Conservation (phyloP, 1,140 invertebrate species). For the Zaprionus capensis region DNA sequence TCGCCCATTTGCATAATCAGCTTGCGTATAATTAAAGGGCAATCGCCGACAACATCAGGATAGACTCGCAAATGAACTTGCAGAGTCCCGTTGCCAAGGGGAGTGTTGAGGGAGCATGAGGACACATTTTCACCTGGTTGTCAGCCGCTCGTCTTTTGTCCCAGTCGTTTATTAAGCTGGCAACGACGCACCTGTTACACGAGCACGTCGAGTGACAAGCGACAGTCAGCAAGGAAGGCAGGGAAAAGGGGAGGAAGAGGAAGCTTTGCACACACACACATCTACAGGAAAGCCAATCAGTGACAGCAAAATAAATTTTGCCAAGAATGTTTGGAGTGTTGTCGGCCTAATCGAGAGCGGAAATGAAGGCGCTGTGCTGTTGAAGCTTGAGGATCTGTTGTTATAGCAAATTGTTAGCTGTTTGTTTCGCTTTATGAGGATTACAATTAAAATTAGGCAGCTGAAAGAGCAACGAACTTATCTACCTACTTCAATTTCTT, state of each 20-base stretch:
- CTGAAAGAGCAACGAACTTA: not conserved
- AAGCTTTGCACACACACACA: not conserved
- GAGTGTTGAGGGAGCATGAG: conserved; percentile 4
- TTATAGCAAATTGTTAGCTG: not conserved
- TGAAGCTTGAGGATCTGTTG: not conserved
- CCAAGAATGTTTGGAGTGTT: conserved; percentile 18
- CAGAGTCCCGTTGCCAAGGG: conserved; percentile 16
- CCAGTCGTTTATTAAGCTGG: conserved; percentile 39
- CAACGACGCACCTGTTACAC: conserved; percentile 63
- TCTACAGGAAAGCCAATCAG: conserved; percentile 59
- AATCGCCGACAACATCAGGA: conserved; percentile 40
- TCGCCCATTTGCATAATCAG: conserved; percentile 72
- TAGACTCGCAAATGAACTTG: not conserved
- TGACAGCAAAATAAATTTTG: conserved; percentile 65
- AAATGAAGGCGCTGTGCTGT: conserved; percentile 50
- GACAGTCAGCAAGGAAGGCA: not conserved
- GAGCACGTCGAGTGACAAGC: not conserved
- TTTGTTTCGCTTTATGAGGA: not conserved
- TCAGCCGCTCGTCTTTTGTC: conserved; percentile 9
- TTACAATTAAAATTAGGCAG: conserved; percentile 3
- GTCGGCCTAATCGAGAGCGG: conserved; percentile 60
- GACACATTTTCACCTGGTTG: conserved; percentile 56
- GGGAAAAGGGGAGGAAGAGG: not conserved
- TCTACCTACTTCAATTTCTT: too few relatives aligned
- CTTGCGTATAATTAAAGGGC: conserved; percentile 76